phyloP scores from a whole-genome alignment of 2,888 invertebrate genomes.

The Ligdia adustata region DNA sequence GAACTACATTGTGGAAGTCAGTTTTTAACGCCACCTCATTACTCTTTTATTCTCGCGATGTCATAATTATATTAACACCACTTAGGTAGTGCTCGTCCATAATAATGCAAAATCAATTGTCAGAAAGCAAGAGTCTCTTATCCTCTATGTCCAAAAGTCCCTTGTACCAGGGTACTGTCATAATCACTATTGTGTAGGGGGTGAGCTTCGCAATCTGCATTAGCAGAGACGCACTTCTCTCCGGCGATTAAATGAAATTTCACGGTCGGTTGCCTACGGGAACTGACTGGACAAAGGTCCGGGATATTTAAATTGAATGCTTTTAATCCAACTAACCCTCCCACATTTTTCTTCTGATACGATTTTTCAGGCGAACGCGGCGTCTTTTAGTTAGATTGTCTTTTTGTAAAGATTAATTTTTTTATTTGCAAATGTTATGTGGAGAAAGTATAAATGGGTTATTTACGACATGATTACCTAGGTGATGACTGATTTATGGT shows the following conservation, averaged over 20 bases:
- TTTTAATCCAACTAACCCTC: conserved; percentile 68
- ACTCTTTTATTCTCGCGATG: no score
- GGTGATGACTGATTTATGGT: no score
- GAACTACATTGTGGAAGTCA: no score
- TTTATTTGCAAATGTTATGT: no score
- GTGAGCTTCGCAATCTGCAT: conserved; percentile 77
- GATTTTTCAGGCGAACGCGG: conserved; percentile 44
- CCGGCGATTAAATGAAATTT: conserved; percentile 80
- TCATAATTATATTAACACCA: no score
- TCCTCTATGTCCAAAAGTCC: not conserved
- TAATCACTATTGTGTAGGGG: conserved; percentile 39
- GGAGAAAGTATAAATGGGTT: no score
- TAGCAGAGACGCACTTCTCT: conserved; percentile 79
- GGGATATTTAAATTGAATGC: conserved; percentile 77
- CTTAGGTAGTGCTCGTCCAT: no score
- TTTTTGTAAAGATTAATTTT: conserved; percentile 25
- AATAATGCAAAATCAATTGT: no score
- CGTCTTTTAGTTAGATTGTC: conserved; percentile 37
- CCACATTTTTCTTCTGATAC: conserved; percentile 54
- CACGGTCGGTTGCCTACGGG: conserved; percentile 74
- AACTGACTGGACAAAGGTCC: conserved; percentile 76
- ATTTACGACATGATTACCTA: no score
- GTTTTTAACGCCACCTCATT: no score
- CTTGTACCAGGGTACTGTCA: conserved; percentile 8
- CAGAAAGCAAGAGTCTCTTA: no score